A percentile compares a stretch with the other conserved stretches of the same genome.
Evolutionary conservation across 2,113 vertebrate species (phyloP).

Genomic region (Corapipo altera): DNA sequence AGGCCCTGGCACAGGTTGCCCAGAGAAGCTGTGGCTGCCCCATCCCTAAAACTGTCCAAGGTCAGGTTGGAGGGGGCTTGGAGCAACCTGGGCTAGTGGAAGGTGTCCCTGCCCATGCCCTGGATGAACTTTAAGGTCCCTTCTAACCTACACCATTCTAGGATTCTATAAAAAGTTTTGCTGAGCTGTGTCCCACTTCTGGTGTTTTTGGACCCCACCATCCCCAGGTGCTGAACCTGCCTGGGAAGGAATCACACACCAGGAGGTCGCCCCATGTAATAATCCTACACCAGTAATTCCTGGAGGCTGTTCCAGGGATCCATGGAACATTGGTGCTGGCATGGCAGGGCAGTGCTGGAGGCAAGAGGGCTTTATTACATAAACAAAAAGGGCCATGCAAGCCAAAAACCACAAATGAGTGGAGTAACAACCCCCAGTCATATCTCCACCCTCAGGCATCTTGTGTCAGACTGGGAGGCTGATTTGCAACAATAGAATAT

Average conservation of each 20-base stretch:
- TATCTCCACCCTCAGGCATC: background rate
- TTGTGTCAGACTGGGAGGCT: background rate
- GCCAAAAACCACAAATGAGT: background rate
- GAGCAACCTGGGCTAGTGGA: fast-evolving
- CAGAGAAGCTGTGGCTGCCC: background rate
- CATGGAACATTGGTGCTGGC: background rate
- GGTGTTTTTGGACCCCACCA: background rate
- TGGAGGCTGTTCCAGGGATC: background rate
- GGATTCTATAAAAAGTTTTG: background rate
- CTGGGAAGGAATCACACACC: background rate
- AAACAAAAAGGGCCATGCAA: background rate
- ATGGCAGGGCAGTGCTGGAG: background rate
- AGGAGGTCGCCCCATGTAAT: background rate
- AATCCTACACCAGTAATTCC: background rate
- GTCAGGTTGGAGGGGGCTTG: fast-evolving
- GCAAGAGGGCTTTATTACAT: background rate
- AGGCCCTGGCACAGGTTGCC: background rate
- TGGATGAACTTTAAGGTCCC: background rate
- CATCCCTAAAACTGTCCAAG: background rate
- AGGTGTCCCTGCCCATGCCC: background rate
- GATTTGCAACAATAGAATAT: background rate
- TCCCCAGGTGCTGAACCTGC: background rate
- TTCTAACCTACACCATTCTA: background rate
- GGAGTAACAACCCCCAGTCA: background rate
- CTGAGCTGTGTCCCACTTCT: background rate